phyloP scores from a whole-genome alignment of 2,888 invertebrate genomes.

The Heteromurus nitidus region DNA sequence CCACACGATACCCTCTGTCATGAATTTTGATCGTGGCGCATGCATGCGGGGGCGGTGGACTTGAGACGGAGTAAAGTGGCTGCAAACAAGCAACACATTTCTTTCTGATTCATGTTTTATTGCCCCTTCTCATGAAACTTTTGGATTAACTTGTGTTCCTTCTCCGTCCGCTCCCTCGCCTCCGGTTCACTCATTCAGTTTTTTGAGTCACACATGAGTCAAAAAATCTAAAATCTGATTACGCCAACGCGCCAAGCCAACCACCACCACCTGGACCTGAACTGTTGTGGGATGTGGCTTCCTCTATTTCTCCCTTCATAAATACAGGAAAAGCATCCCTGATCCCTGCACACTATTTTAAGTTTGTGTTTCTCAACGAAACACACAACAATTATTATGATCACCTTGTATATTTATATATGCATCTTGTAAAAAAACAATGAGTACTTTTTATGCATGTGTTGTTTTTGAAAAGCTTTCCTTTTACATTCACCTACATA shows the following conservation, averaged over 20 bases:
- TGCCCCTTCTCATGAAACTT: no score
- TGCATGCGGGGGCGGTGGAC: no score
- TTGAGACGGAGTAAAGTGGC: no score
- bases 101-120: no score
- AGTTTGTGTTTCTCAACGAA: no score
- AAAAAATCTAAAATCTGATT: not conserved
- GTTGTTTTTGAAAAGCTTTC: conserved; percentile 17
- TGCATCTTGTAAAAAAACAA: not conserved
- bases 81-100: no score
- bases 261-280: no score
- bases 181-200: not conserved
- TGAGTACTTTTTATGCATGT: not conserved
- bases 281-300: not conserved
- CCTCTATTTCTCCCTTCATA: not conserved
- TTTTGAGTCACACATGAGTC: not conserved
- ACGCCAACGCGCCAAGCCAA: conserved; percentile 34
- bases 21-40: no score
- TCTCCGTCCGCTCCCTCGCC: not conserved
- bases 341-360: not conserved
- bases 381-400: no score
- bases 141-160: no score
- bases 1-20: no score
- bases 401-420: not conserved
- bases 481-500: not conserved
- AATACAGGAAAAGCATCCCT: not conserved